Percentiles rank a stretch among this genome's conserved stretches.
These are phyloP conservation scores for Drosophila lutescens DNA, from an alignment of 2,888 invertebrate genomes.

Conservation along the genomic window DNA sequence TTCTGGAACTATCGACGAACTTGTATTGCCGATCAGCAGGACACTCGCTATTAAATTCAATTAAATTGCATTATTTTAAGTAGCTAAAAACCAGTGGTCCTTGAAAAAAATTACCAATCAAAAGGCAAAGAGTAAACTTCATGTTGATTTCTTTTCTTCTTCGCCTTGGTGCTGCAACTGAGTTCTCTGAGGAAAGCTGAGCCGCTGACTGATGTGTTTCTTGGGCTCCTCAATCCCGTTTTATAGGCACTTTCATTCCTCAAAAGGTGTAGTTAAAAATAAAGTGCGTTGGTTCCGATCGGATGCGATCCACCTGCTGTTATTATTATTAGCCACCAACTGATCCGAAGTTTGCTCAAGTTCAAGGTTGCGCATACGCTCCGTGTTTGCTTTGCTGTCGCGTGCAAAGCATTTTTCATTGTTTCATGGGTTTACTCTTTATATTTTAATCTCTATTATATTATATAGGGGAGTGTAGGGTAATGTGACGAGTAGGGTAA, in stretches of 20 bases:
- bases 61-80: not conserved
- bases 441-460: not conserved
- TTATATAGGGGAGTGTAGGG: no score
- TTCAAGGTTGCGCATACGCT: constrained; percentile 22
- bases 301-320: constrained; percentile 2
- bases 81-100: not conserved
- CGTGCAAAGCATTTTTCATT: constrained; percentile 9
- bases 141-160: constrained; percentile 1
- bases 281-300: not conserved
- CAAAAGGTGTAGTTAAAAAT: constrained; percentile 21
- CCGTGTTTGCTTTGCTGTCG: constrained; percentile 10
- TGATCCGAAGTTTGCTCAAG: constrained; percentile 10
- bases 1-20: not conserved
- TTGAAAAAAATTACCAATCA: constrained; percentile 9
- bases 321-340: constrained; percentile 3
- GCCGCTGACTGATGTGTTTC: constrained; percentile 22
- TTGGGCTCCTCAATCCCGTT: constrained; percentile 6
- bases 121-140: constrained; percentile 9
- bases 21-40: constrained; percentile 12
- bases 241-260: constrained; percentile 3
- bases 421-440: not conserved
- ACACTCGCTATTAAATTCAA: constrained; percentile 2
- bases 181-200: constrained; percentile 1
- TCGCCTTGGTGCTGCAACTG: not conserved
- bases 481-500: no score